These are phyloP conservation scores for Onychomys arenicola DNA, from an alignment of 2,797 vertebrate species.

Conservation along the genomic window DNA sequence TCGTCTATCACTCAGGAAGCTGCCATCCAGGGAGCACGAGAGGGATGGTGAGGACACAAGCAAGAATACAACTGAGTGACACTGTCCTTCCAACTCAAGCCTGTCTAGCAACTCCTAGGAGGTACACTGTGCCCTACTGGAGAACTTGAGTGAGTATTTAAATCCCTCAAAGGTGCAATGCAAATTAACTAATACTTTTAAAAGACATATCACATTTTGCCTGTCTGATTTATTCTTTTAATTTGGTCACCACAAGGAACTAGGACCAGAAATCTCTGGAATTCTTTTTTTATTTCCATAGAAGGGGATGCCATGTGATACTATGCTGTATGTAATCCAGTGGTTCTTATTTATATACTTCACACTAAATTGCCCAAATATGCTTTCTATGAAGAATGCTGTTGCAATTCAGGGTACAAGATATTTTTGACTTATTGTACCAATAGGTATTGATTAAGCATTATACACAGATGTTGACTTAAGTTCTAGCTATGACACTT, in stretches of 20 bases:
- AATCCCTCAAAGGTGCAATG: background rate
- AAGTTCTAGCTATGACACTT: background rate
- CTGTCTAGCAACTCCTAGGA: background rate
- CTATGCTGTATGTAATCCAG: background rate
- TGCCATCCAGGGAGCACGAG: background rate
- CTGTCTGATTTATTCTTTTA: background rate
- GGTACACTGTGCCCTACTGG: background rate
- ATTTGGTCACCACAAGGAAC: background rate
- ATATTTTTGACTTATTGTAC: conserved; percentile 10
- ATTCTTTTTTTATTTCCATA: background rate
- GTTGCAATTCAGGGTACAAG: background rate
- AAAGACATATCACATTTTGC: background rate
- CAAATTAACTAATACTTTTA: background rate
- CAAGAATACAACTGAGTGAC: background rate
- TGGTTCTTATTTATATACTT: background rate
- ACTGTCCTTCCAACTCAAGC: background rate
- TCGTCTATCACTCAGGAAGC: background rate
- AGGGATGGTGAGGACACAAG: background rate
- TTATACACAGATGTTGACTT: background rate
- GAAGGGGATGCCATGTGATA: background rate
- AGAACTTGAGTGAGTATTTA: background rate
- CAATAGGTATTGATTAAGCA: background rate
- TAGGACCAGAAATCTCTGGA: background rate
- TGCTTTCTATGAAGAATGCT: background rate
- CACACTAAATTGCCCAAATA: conserved; percentile 13